phyloP scores from a whole-genome alignment of 2,797 vertebrate species.

The Amblyraja radiata region DNA sequence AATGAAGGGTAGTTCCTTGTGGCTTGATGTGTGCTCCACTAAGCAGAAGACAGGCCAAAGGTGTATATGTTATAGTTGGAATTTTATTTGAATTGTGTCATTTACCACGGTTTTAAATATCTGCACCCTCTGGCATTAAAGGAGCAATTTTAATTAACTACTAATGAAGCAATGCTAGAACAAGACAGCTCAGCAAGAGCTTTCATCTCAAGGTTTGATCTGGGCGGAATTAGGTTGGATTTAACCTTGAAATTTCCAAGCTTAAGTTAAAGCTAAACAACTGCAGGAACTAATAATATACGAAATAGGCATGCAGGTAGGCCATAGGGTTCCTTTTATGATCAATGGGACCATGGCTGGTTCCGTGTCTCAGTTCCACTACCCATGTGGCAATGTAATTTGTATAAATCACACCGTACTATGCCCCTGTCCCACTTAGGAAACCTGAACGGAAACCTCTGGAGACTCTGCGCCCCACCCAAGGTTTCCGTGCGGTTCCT shows the following conservation, averaged over 20 bases:
- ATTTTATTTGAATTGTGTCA: not conserved
- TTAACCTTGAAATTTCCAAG: not conserved
- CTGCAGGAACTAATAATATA: not conserved
- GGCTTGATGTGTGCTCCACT: constrained; percentile 40
- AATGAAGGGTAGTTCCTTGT: constrained; percentile 39
- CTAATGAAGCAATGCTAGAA: not conserved
- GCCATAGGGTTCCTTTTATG: too few species aligned
- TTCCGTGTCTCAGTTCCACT: too few species aligned
- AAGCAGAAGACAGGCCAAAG: constrained; percentile 43
- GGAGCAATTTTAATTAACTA: not conserved
- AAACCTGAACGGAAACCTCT: too few species aligned
- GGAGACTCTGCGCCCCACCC: too few species aligned
- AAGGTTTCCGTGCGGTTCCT: too few species aligned
- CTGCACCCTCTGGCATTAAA: too few species aligned
- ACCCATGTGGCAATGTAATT: too few species aligned
- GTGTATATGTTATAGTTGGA: not conserved
- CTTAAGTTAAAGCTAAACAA: not conserved
- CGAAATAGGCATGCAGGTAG: too few species aligned
- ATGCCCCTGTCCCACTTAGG: too few species aligned
- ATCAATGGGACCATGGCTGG: too few species aligned
- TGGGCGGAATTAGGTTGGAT: not conserved
- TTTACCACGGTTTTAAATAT: not conserved
- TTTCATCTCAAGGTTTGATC: not conserved
- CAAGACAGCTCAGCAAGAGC: not conserved
- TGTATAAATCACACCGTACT: too few species aligned